These are phyloP conservation scores for Drosophila azteca DNA, from an alignment of 1,140 invertebrate species.

Conservation along the genomic window DNA sequence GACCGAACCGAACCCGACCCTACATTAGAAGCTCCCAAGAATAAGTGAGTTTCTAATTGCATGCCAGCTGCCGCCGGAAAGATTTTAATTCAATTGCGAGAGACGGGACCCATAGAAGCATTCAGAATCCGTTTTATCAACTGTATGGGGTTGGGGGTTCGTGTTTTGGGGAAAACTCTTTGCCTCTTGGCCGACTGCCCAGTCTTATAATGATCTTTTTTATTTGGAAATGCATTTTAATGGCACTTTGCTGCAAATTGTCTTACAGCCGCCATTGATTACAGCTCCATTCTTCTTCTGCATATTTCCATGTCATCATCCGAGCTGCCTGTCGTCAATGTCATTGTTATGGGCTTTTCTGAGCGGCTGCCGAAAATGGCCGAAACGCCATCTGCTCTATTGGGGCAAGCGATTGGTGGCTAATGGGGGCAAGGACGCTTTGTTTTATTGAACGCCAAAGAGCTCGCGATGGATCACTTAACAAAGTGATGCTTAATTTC, in stretches of 20 bases:
- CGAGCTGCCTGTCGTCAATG: too few species aligned
- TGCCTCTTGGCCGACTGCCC: conserved; percentile 49
- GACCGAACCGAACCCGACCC: not conserved
- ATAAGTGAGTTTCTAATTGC: conserved; percentile 57
- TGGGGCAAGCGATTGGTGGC: not conserved
- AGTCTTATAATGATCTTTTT: conserved; percentile 33
- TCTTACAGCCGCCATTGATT: conserved; percentile 52
- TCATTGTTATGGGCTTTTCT: conserved; percentile 32
- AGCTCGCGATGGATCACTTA: conserved; percentile 4
- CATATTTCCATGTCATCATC: conserved; percentile 36
- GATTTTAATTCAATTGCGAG: conserved; percentile 25
- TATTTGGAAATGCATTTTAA: conserved; percentile 74
- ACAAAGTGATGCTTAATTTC: not conserved
- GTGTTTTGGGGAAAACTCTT: not conserved
- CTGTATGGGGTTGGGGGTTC: conserved; percentile 23
- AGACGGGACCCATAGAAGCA: conserved; percentile 37
- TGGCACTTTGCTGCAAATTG: conserved; percentile 63
- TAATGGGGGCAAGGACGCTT: conserved; percentile 16
- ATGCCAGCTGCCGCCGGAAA: conserved; percentile 41
- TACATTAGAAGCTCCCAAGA: not conserved
- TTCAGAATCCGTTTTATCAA: conserved; percentile 40
- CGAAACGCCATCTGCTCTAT: conserved; percentile 11
- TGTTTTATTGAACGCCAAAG: too few species aligned
- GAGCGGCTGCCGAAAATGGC: conserved; percentile 41
- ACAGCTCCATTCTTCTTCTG: not conserved